Conservation (phyloP, 2,797 vertebrate species). For the Anguilla megastoma region DNA sequence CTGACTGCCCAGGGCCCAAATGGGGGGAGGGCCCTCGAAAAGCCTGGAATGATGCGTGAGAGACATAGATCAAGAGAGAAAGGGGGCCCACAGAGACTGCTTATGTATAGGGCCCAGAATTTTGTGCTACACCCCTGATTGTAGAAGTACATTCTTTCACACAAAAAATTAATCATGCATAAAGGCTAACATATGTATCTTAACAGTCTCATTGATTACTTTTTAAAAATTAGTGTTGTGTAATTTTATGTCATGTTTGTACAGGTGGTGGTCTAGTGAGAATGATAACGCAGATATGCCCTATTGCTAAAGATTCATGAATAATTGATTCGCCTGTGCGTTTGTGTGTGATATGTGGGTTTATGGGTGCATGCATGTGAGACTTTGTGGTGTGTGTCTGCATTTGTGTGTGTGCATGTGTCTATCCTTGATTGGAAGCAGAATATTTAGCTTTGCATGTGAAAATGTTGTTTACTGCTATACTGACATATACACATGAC, state of each 20-base stretch:
- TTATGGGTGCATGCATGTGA: too few species aligned
- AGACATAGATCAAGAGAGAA: too few species aligned
- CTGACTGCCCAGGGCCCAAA: too few species aligned
- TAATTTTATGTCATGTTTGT: neutral
- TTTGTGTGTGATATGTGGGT: neutral
- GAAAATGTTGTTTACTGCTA: too few species aligned
- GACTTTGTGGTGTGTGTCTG: too few species aligned
- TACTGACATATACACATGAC: too few species aligned
- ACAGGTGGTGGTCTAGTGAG: neutral
- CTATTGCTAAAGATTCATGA: neutral
- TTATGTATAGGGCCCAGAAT: too few species aligned
- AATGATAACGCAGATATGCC: neutral
- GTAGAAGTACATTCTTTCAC: neutral
- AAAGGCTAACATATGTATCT: neutral
- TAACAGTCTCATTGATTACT: neutral
- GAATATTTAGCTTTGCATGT: too few species aligned
- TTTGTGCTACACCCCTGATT: too few species aligned
- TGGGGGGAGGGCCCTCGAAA: too few species aligned
- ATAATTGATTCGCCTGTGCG: neutral
- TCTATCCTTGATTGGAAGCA: neutral
- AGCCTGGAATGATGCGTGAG: too few species aligned
- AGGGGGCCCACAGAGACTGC: too few species aligned
- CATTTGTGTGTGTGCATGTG: neutral
- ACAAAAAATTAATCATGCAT: neutral
- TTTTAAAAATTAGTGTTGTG: neutral